phyloP scores from a whole-genome alignment of 2,888 invertebrate genomes.

The Xanthorhoe designata region DNA sequence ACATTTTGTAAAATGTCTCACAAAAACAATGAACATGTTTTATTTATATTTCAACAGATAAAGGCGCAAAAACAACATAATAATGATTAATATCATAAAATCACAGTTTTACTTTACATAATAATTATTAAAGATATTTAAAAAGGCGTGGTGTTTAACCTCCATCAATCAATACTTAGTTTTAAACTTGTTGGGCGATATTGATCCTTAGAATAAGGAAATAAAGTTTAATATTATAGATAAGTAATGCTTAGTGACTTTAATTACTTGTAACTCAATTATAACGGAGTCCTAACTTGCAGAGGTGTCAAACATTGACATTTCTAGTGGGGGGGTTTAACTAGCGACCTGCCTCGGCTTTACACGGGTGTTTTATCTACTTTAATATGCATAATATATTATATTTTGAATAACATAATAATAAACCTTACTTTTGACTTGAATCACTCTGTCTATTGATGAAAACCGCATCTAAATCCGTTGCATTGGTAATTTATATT shows the following conservation, averaged over 20 bases:
- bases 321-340: no score
- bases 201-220: conserved; percentile 21
- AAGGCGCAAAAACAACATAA: conserved; percentile 12
- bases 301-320: conserved; percentile 36
- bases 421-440: no score
- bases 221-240: conserved; percentile 30
- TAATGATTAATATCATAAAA: conserved; percentile 32
- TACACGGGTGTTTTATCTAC: no score
- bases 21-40: no score
- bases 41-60: background rate
- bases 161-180: conserved; percentile 51
- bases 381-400: no score
- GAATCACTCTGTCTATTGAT: no score
- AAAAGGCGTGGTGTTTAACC: conserved; percentile 38
- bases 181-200: conserved; percentile 6
- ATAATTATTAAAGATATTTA: conserved; percentile 49
- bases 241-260: conserved; percentile 43
- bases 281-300: conserved; percentile 45
- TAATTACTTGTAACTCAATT: conserved; percentile 63
- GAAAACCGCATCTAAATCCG: no score
- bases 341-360: no score
- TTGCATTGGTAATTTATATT: no score
- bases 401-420: no score
- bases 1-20: no score
- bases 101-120: conserved; percentile 23